Evolutionary conservation across 2,113 vertebrate genomes (phyloP).

Genomic region (Setophaga petechia): DNA sequence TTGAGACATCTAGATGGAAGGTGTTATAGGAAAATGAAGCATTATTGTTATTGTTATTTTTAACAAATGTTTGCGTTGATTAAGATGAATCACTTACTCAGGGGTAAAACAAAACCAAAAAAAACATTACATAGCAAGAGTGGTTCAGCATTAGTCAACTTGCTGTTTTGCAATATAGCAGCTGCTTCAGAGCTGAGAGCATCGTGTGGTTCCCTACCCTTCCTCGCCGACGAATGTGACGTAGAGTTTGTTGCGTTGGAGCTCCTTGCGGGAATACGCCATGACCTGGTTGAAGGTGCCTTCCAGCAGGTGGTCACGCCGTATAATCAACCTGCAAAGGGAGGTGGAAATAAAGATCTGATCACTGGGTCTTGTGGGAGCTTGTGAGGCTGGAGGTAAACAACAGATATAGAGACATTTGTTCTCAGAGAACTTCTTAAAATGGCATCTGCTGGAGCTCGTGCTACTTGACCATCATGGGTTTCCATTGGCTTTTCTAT

Average conservation of each 20-base stretch:
- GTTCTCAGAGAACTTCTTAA: background rate
- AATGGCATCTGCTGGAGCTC: background rate
- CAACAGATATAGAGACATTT: background rate
- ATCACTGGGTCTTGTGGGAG: background rate
- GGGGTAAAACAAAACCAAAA: background rate
- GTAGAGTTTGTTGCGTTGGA: conserved; percentile 97
- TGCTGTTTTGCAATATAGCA: background rate
- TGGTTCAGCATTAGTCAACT: background rate
- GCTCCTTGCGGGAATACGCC: conserved; percentile 96
- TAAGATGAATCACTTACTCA: background rate
- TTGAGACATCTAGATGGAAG: background rate
- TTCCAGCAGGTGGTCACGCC: conserved; percentile 93
- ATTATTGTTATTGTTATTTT: background rate
- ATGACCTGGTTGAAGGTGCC: conserved; percentile 99
- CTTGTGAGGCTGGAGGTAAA: background rate
- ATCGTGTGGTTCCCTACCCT: conserved; percentile 79
- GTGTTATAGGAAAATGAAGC: background rate
- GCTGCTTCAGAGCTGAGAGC: background rate
- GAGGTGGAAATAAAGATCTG: background rate
- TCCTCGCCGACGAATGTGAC: conserved; percentile 96
- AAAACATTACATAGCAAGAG: background rate
- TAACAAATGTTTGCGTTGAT: background rate
- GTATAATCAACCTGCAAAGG: conserved; percentile 85
- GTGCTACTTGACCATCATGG: fast-evolving
- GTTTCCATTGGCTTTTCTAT: background rate